Conservation (phyloP, 1,140 invertebrate species). For the Phthorimaea operculella region DNA sequence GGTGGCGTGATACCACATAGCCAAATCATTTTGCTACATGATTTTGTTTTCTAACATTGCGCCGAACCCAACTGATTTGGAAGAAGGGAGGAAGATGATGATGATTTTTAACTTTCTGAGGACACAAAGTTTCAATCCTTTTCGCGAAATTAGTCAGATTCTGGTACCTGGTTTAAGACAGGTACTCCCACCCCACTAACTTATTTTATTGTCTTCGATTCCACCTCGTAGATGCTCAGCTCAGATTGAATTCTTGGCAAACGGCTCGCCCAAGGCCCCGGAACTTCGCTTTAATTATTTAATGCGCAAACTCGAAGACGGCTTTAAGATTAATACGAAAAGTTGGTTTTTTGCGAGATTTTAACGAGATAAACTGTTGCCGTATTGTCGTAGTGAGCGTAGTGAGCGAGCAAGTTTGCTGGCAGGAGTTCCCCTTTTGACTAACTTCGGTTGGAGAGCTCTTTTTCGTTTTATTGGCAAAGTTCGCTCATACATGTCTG, state of each 20-base stretch:
- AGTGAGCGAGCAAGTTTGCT: not conserved
- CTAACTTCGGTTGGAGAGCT: not conserved
- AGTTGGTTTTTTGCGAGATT: not conserved
- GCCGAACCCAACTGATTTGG: no score
- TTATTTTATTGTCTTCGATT: no score
- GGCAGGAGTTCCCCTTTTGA: not conserved
- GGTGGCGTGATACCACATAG: no score
- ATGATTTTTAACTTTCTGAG: no score
- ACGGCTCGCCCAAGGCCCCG: not conserved
- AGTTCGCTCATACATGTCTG: not conserved
- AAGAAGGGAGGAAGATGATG: no score
- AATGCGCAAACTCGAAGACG: not conserved
- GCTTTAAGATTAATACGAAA: conserved; percentile 1
- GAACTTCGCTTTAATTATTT: not conserved
- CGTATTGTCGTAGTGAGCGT: not conserved
- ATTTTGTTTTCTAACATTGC: no score
- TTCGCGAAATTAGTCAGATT: no score
- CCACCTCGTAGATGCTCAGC: no score
- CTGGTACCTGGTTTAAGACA: no score
- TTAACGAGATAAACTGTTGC: not conserved
- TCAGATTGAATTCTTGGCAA: not conserved
- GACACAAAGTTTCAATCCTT: no score
- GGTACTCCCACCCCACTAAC: no score
- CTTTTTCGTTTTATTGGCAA: not conserved
- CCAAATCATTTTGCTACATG: no score